A percentile compares a stretch with the other conserved stretches of the same genome.
phyloP scores from a whole-genome alignment of 35 echinoderm and acorn worm species.

The Strongylocentrotus purpuratus region DNA sequence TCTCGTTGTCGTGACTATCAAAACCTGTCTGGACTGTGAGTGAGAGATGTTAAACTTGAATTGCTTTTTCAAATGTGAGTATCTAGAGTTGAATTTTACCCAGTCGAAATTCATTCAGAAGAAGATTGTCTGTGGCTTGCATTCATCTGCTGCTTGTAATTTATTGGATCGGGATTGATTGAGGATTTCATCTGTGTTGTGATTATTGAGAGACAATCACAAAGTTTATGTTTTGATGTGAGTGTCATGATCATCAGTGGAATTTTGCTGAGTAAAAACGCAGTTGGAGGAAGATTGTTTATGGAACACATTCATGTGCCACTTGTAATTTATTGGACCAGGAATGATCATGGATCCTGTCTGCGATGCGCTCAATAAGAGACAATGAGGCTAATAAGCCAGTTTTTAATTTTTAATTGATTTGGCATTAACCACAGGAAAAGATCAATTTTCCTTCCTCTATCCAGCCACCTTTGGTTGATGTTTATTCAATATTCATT shows the following conservation, averaged over 20 bases:
- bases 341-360: too few species aligned
- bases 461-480: not conserved
- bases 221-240: too few species aligned
- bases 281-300: too few species aligned
- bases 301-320: too few species aligned
- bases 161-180: not conserved
- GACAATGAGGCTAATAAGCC: not conserved
- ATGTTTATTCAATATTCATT: not conserved
- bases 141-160: not conserved
- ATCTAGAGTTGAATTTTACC: not conserved
- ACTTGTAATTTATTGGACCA: too few species aligned
- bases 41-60: not conserved
- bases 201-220: not conserved
- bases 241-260: too few species aligned
- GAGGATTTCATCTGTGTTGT: not conserved
- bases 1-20: not conserved
- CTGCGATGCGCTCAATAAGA: too few species aligned
- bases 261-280: too few species aligned
- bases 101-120: not conserved
- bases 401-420: conserved; percentile 8
- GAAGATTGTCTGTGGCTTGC: not conserved
- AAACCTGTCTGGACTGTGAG: not conserved
- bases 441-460: not conserved
- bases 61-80: not conserved
- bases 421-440: conserved; percentile 10